phyloP scores from a whole-genome alignment of 2,113 vertebrate genomes.

The Rhinopomastus cyanomelas region DNA sequence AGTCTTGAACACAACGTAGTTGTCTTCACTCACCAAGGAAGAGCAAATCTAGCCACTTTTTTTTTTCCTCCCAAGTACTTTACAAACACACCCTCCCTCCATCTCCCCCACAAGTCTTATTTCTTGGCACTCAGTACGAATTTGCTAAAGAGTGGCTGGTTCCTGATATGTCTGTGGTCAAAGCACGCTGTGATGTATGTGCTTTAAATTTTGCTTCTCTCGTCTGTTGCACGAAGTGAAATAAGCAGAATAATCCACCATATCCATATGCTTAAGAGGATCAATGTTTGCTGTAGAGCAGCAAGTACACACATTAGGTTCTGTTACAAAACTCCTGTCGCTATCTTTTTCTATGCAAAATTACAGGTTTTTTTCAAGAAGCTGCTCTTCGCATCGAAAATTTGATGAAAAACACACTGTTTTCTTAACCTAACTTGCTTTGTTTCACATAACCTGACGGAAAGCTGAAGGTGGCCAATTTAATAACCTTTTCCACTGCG shows the following conservation, averaged over 20 bases:
- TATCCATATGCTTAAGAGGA: background rate
- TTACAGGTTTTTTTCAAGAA: background rate
- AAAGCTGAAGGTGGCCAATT: background rate
- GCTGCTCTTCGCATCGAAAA: background rate
- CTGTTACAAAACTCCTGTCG: background rate
- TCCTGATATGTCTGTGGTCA: background rate
- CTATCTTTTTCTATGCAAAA: background rate
- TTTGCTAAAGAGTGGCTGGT: background rate
- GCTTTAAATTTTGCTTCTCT: background rate
- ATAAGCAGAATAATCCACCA: background rate
- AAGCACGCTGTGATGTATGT: background rate
- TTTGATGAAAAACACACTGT: accelerated
- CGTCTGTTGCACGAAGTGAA: background rate
- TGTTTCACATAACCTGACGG: background rate
- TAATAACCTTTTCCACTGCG: background rate
- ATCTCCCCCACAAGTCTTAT: background rate
- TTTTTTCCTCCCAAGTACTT: background rate
- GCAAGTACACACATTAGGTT: background rate
- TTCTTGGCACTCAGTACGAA: background rate
- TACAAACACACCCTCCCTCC: accelerated
- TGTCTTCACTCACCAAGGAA: background rate
- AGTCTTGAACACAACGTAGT: constrained; percentile 3
- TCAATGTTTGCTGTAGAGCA: background rate
- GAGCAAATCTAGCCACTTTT: background rate
- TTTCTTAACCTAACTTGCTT: background rate